These are phyloP conservation scores for Oryzias melastigma DNA, from an alignment of 2,113 vertebrate genomes.

Conservation along the genomic window DNA sequence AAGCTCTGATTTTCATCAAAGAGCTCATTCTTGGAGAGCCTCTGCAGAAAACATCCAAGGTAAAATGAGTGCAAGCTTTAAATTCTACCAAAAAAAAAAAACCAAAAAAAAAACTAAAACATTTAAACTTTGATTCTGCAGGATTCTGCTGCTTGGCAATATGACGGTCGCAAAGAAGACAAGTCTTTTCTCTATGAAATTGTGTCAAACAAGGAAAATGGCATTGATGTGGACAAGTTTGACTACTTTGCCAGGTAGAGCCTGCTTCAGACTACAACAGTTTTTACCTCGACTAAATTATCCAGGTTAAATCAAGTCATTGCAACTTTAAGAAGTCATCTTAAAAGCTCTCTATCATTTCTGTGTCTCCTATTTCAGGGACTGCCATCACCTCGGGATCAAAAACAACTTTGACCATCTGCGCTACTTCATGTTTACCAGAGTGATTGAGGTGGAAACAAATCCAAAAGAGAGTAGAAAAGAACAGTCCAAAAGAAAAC, in stretches of 20 bases:
- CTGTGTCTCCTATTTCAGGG: slow-evolving; percentile 69
- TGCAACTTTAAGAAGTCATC: too few species aligned
- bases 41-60: neutral
- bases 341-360: neutral
- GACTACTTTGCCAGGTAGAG: too few species aligned
- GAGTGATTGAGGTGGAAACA: slow-evolving; percentile 82
- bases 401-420: too few species aligned
- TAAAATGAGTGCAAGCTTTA: neutral
- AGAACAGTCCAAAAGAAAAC: slow-evolving; percentile 77
- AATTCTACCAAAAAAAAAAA: too few species aligned
- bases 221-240: slow-evolving; percentile 98
- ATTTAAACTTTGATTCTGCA: neutral
- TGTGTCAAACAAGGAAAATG: slow-evolving; percentile 91
- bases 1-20: too few species aligned
- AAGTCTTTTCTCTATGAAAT: slow-evolving; percentile 96
- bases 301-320: too few species aligned
- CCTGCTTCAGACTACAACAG: neutral
- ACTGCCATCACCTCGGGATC: slow-evolving; percentile 93
- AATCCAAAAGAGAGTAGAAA: too few species aligned
- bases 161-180: slow-evolving; percentile 81
- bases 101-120: too few species aligned
- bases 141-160: slow-evolving; percentile 84
- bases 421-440: slow-evolving; percentile 87
- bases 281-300: neutral
- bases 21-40: slow-evolving; percentile 67